Evolutionary conservation across 2,113 vertebrate species (phyloP).

Genomic region (Syngnathus floridae): DNA sequence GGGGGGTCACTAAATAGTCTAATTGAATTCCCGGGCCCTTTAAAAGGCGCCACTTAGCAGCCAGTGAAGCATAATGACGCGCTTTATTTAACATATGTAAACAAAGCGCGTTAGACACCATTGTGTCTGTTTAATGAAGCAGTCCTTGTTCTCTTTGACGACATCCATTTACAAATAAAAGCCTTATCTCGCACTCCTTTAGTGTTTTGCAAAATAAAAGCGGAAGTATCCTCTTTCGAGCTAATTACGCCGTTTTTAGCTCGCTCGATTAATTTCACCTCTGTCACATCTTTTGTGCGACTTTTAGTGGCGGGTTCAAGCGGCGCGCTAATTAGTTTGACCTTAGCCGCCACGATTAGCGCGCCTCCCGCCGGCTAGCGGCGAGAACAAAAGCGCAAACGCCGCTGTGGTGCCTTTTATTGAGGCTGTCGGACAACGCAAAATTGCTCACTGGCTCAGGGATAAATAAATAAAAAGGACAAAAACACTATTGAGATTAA

Average conservation of each 20-base stretch:
- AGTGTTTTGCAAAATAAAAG: background rate
- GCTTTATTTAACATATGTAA: constrained; percentile 74
- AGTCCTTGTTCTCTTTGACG: constrained; percentile 49
- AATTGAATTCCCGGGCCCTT: constrained; percentile 78
- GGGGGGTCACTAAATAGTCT: constrained; percentile 66
- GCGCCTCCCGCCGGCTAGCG: constrained; percentile 56
- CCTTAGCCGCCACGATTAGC: constrained; percentile 73
- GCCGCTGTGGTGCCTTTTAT: constrained; percentile 35
- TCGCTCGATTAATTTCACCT: constrained; percentile 52
- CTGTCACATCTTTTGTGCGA: constrained; percentile 48
- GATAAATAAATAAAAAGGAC: no score
- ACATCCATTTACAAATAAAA: constrained; percentile 39
- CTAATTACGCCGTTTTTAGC: background rate
- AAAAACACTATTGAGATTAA: no score
- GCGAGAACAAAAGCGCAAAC: constrained; percentile 57
- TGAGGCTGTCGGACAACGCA: constrained; percentile 36
- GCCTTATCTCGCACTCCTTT: background rate
- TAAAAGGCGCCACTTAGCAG: constrained; percentile 72
- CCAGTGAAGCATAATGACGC: constrained; percentile 68
- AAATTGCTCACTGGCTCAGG: background rate
- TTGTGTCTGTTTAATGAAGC: constrained; percentile 65
- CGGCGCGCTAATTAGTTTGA: constrained; percentile 74
- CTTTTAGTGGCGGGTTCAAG: constrained; percentile 59
- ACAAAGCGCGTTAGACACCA: constrained; percentile 65
- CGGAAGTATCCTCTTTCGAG: background rate